phyloP scores from a whole-genome alignment of 2,888 invertebrate genomes.

The Aleiodes leptofemur region DNA sequence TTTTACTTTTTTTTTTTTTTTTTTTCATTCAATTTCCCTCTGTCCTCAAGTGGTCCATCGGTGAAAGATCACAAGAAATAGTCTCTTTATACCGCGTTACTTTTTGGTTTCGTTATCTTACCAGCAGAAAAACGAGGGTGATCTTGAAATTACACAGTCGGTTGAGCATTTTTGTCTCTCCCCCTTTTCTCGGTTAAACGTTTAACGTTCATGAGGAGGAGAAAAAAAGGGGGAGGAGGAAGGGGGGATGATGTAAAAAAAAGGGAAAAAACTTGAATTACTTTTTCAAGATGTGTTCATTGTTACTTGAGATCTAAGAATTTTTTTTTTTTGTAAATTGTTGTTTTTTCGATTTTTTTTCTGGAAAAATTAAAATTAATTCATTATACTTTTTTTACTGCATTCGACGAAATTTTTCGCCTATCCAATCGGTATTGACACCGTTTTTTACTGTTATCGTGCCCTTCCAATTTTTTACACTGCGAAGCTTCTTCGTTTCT shows the following conservation, averaged over 20 bases:
- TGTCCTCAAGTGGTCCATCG: constrained; percentile 27
- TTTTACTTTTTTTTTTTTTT: constrained; percentile 11
- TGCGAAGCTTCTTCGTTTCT: constrained; percentile 87
- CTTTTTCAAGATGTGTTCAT: no score
- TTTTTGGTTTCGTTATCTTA: constrained; percentile 50
- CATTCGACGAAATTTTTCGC: neutral
- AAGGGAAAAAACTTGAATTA: no score
- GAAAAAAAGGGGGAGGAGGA: constrained; percentile 7
- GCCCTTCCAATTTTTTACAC: constrained; percentile 74
- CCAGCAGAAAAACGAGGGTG: constrained; percentile 42
- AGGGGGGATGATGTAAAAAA: neutral
- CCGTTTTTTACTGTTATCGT: neutral
- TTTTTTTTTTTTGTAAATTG: no score
- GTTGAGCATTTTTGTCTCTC: constrained; percentile 42
- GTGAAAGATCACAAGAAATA: constrained; percentile 48
- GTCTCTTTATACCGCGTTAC: constrained; percentile 38
- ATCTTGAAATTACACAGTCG: constrained; percentile 51
- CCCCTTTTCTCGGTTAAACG: neutral
- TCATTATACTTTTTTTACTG: constrained; percentile 9
- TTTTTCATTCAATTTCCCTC: neutral
- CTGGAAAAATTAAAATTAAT: neutral
- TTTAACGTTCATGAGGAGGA: constrained; percentile 25
- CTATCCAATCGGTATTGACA: neutral
- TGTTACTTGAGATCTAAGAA: no score
- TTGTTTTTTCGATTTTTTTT: no score